A percentile compares a stretch with the other conserved stretches of the same genome.
Evolutionary conservation across 2,113 vertebrate genomes (phyloP).

Genomic region (Nymphicus hollandicus): DNA sequence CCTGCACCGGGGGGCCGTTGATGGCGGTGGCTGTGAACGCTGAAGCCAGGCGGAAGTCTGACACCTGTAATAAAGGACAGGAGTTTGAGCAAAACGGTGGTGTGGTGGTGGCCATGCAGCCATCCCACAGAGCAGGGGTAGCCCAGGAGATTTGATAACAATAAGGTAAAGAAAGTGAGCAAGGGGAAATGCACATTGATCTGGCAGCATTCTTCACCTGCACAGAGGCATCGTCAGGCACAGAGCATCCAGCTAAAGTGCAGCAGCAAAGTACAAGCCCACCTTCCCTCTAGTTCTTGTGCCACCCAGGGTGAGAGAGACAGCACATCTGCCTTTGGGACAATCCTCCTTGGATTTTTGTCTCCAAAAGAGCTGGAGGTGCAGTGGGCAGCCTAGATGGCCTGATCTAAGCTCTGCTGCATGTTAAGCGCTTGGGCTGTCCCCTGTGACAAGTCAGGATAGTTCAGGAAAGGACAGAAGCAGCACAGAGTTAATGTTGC

Average conservation of each 20-base stretch:
- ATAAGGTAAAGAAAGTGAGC: not conserved
- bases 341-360: not conserved
- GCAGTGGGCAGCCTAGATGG: not conserved
- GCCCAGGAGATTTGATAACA: rapidly evolving
- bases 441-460: not conserved
- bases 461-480: not conserved
- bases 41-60: conserved; percentile 81
- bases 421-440: not conserved
- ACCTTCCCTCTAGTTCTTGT: not conserved
- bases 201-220: not conserved
- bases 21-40: conserved; percentile 79
- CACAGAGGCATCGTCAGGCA: not conserved
- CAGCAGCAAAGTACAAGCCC: not conserved
- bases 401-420: not conserved
- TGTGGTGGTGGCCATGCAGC: rapidly evolving
- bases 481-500: not conserved
- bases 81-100: not conserved
- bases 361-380: not conserved
- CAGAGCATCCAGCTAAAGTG: not conserved
- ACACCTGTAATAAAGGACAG: conserved; percentile 73
- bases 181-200: rapidly evolving
- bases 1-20: conserved; percentile 86
- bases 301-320: not conserved
- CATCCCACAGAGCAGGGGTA: not conserved
- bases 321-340: not conserved